Evolutionary conservation across 2,888 invertebrate genomes (phyloP), one percentile per base, ranked within the genome.

Genomic region (Agonopterix subpropinquella): DNA sequence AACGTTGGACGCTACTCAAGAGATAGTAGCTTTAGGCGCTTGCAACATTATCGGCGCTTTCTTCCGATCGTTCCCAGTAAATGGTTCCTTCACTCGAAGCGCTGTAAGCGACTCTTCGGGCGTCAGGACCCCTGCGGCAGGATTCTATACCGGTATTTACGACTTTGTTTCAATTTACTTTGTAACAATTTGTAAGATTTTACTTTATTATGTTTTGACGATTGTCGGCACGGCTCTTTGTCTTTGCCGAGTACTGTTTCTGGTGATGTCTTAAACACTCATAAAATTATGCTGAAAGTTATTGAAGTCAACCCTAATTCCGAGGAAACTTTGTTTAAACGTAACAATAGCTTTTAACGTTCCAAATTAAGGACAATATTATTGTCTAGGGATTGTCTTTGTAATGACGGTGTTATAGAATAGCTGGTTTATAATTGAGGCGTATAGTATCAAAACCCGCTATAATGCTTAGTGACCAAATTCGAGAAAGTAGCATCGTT

Each of bases 91-190:
- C 71, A 91, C 93, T 1, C 82, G 94, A 59, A 92, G 94, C 65
- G 95, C 95, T 53, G 94, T 96, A 41, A 95, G 94, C 79, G 92
- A 94, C 55, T 92, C 94, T 45, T 94, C 94, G 62, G 95, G 95
- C 5, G 94, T 95, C 0, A 90, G 89, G 58, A 94, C 94, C 3
- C 93, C 95, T 0, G 89, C 93, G 43, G 93, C 93, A 43, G 95
- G 95, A 18, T 82, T 94, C 54, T 92, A 93, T 65, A 93, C 94
- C 47, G 92, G 94, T 92, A 47, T 47, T 47, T 47, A 47, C 44
- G 47, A 47, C 47, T 43, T 15, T 36, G 36, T 43, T 41, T 39
- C 41, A 52, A 61, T 61, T 58, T 58, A 62, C 59, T 63, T 59
- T 58, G 64, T 62, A 58, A 58, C 67, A 68, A 62, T 70, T 67